Evolutionary conservation across 2,888 invertebrate species (phyloP).

Genomic region (Toxonevra muliebris): DNA sequence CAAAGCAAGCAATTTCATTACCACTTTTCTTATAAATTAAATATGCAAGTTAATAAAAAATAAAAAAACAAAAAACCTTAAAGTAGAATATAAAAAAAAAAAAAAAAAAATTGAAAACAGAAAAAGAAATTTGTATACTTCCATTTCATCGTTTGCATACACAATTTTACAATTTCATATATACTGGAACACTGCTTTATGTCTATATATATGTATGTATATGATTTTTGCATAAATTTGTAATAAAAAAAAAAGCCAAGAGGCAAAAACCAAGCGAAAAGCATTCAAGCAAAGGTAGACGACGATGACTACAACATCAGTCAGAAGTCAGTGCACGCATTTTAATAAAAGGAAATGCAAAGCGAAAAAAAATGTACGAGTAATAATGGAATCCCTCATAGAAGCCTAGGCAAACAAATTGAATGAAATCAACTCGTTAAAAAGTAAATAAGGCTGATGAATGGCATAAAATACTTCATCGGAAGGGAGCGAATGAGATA

Average conservation of each 20-base stretch:
- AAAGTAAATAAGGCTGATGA: slow-evolving; percentile 64
- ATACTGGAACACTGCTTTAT: neutral
- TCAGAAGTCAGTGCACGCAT: slow-evolving; percentile 44
- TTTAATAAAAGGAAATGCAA: slow-evolving; percentile 35
- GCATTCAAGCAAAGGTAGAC: slow-evolving; percentile 14
- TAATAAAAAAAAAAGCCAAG: slow-evolving; percentile 19
- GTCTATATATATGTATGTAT: slow-evolving; percentile 13
- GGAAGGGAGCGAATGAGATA: neutral
- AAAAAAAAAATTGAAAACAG: slow-evolving; percentile 11
- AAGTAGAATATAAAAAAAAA: neutral
- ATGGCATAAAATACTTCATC: slow-evolving; percentile 47
- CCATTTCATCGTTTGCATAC: slow-evolving; percentile 10
- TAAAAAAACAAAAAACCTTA: neutral
- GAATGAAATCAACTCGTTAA: slow-evolving; percentile 65
- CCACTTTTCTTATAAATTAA: slow-evolving; percentile 33
- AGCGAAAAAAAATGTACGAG: slow-evolving; percentile 28
- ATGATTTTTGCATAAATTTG: slow-evolving; percentile 33
- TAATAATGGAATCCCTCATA: slow-evolving; percentile 8
- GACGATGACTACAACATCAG: neutral
- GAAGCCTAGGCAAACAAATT: slow-evolving; percentile 61
- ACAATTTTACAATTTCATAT: slow-evolving; percentile 16
- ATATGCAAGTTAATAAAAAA: slow-evolving; percentile 22
- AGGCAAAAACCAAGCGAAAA: neutral
- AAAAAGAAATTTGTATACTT: neutral
- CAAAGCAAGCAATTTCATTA: slow-evolving; percentile 26